Base-by-base conservation (phyloP, 2,797 vertebrate species). In the Acanthopagrus latus region DNA sequence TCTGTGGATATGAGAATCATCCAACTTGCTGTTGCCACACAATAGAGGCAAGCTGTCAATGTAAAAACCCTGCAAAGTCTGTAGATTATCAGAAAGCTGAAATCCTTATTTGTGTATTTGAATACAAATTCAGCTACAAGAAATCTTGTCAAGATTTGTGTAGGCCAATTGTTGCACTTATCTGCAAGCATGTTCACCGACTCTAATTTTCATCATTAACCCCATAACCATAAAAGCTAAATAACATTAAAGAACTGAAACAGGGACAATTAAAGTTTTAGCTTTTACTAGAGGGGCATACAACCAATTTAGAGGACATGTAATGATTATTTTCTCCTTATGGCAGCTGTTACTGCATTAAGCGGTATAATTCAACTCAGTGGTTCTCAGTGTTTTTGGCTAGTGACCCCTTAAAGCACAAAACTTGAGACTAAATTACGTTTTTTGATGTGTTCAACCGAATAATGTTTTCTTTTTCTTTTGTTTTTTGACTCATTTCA, bases 1-100 rank as follows among this genome's bases (percentile, higher is more conserved):
- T 57, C 58, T 51, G 64, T 79, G 68, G 25, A 58, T 48, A 2
- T 5, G 20, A 66, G 17, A 84, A 20, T 16, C 48, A 64, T 64
- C 68, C 54, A 60, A 48, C 16, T 7, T 20, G 16, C 52, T 73
- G 66, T 43, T 0, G 6, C 23, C 50, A 50, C 9, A 20, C 17
- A 62, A 21, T 5, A 54, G 16, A 47, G 16, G 20, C 7, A n/a
- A 12, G 25, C 4, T 56, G 43, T 76, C 46, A 44, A 6, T 23
- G 1, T 23, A 7, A 52, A 58, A 60, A 55, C 27, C 21, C 10
- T 47, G 20, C n/a, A 71, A 33, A 50, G 33, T 5, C 16, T 20
- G 18, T 54, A 51, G 33, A 65, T 55, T 17, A 60, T 14, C 5
- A n/a, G 13, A 5, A 43, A 58, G 41, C 20, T 29, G 2, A 57